Base-by-base conservation (phyloP, 2,888 invertebrate species). In the Mimumesa dahlbomi region DNA sequence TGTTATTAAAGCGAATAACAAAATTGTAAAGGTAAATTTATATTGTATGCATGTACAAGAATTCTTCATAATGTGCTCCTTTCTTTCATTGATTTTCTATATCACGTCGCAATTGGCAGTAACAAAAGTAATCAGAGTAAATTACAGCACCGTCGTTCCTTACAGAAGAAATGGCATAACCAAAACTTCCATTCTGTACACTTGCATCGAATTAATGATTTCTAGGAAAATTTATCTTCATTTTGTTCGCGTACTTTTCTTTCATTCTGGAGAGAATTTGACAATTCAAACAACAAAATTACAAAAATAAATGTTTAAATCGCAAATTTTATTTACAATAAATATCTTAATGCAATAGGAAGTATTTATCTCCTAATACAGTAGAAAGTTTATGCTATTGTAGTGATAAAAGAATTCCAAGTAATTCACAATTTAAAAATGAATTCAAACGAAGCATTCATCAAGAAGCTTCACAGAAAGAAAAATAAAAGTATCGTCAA, bases 121-220 rank as follows among this genome's bases (percentile, higher is more conserved):
- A 79, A 79, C 75, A 81, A 81, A 79, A 79, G 75, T 81, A 58
- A 67, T 42, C 56, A 57, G 52, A 73, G 34, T 75, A 75, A 72
- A 49, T 40, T 64, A 43, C 68, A 80, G 74, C 80, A 77, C 72
- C 81, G 69, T 74, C 66, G 66, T 74, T 57, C 50, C 65, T 46
- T 71, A 59, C 66, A 71, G 68, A 75, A 66, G 50, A 54, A 31
- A 66, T 61, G 68, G 48, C 43, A 53, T 46, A 19, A 61, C 25
- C 36, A 61, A 64, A 67, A 50, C 36, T 59, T 64, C 40, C 52
- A 9, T 57, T 50, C 42, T 38, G 38, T 58, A 67, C 58, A 73
- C 73, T 73, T 73, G 73, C 73, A 73, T 68, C 73, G 31, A 31
- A 42, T 34, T 53, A 52, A 19, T 43, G 29, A 59, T 43, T 62